Conservation (phyloP, 2,113 vertebrate species). For the Danionella cerebrum region DNA sequence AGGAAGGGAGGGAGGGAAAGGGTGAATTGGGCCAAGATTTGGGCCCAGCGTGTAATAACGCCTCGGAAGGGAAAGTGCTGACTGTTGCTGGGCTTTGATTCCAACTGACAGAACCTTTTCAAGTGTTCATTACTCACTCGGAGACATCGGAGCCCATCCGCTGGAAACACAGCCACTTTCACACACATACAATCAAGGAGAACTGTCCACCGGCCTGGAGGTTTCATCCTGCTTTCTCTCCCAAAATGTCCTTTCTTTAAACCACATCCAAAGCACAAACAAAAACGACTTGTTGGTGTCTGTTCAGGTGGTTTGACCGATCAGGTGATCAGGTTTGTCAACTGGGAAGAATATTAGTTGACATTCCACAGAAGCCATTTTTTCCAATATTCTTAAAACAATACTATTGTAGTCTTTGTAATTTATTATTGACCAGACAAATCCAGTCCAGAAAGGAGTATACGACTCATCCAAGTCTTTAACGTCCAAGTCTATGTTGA, state of each 20-base stretch:
- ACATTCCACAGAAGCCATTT: too few relatives aligned
- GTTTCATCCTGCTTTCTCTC: constrained; percentile 4
- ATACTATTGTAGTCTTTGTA: too few relatives aligned
- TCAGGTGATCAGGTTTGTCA: too few relatives aligned
- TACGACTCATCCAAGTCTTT: too few relatives aligned
- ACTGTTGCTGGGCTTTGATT: constrained; percentile 71
- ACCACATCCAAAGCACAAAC: background rate
- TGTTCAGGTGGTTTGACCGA: too few relatives aligned
- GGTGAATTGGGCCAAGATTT: constrained; percentile 32
- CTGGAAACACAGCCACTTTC: constrained; percentile 29
- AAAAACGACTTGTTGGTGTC: background rate
- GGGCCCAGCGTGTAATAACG: constrained; percentile 69
- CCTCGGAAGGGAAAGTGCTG: constrained; percentile 77
- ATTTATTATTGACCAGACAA: too few relatives aligned
- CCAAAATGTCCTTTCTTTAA: background rate
- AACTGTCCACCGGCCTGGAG: constrained; percentile 7
- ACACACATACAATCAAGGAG: constrained; percentile 29
- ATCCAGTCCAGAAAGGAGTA: too few relatives aligned
- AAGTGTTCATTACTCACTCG: constrained; percentile 81
- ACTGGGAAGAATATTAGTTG: too few relatives aligned
- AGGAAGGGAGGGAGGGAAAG: constrained; percentile 62
- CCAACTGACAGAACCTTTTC: constrained; percentile 84
- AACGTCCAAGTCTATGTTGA: too few relatives aligned
- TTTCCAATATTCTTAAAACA: too few relatives aligned
- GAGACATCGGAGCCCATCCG: constrained; percentile 71